These are phyloP conservation scores for Phacellophora camtschatica DNA, from an alignment of 30 jellyfish, hydroid and myxozoan species.

Conservation along the genomic window DNA sequence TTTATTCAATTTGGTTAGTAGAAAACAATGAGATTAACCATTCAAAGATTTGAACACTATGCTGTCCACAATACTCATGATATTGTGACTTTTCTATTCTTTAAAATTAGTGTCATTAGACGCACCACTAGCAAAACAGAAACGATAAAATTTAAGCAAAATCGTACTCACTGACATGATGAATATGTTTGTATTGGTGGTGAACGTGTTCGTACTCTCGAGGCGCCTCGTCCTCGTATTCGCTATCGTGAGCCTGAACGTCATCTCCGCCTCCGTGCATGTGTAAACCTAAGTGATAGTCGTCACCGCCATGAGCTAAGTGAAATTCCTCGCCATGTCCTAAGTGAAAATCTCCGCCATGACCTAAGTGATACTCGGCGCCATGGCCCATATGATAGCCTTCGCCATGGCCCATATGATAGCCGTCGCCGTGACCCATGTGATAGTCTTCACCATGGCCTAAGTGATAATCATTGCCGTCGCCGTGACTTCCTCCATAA, in stretches of 20 bases:
- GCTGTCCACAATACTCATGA: too few relatives aligned
- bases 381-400: not conserved
- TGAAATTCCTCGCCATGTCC: slow-evolving; percentile 3
- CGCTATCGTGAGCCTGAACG: slow-evolving; percentile 35
- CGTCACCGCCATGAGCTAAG: slow-evolving; percentile 57
- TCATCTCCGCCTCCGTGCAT: too few relatives aligned
- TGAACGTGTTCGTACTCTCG: slow-evolving; percentile 70
- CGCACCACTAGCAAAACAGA: too few relatives aligned
- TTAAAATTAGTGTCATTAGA: too few relatives aligned
- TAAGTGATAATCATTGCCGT: not conserved
- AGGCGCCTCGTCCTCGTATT: slow-evolving; percentile 44
- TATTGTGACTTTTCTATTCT: too few relatives aligned
- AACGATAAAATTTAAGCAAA: too few relatives aligned
- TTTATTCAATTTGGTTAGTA: too few relatives aligned
- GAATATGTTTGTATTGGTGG: slow-evolving; percentile 83
- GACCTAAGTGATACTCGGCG: not conserved
- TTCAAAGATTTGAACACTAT: too few relatives aligned
- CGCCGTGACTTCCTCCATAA: not conserved
- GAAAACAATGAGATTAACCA: too few relatives aligned
- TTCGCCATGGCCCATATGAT: slow-evolving; percentile 7
- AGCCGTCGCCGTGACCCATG: slow-evolving; percentile 5
- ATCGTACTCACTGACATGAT: slow-evolving; percentile 68
- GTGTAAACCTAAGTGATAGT: slow-evolving; percentile 30
- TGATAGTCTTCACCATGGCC: slow-evolving; percentile 3
- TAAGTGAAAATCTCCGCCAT: slow-evolving; percentile 1